phyloP scores from a whole-genome alignment of 2,888 invertebrate species.

The Lochmaea crataegi region DNA sequence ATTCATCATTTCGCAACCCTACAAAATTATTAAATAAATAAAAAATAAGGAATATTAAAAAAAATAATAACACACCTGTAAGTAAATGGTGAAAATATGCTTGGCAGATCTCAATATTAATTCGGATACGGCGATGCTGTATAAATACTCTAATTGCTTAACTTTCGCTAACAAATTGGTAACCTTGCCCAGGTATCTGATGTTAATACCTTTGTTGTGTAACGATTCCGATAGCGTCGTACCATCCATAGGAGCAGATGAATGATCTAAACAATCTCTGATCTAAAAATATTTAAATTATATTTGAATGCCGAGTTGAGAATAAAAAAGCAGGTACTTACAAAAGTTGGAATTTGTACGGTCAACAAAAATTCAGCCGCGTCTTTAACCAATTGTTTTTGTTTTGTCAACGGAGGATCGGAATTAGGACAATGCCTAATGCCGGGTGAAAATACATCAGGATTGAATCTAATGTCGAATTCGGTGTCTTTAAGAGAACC shows the following conservation, averaged over 20 bases:
- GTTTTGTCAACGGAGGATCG: conserved; percentile 78
- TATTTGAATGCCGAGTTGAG: too few species aligned
- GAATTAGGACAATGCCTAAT: conserved; percentile 84
- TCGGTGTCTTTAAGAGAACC: conserved; percentile 95
- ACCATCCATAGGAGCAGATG: conserved; percentile 96
- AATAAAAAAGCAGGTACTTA: conserved; percentile 66
- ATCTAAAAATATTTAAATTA: conserved; percentile 69
- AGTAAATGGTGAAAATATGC: conserved; percentile 91
- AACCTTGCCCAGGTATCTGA: conserved; percentile 95
- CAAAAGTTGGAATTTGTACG: conserved; percentile 94
- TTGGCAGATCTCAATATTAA: conserved; percentile 90
- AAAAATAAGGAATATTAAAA: conserved; percentile 17
- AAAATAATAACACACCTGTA: conserved; percentile 73
- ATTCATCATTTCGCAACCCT: conserved; percentile 90
- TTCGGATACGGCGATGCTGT: conserved; percentile 92
- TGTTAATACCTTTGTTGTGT: conserved; percentile 96
- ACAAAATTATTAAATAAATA: conserved; percentile 29
- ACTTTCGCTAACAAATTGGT: conserved; percentile 82
- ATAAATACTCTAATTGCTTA: conserved; percentile 84
- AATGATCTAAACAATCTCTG: conserved; percentile 90
- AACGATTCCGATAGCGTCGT: conserved; percentile 90
- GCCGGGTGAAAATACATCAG: conserved; percentile 96
- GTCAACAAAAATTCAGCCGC: conserved; percentile 95
- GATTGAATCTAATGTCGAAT: conserved; percentile 98
- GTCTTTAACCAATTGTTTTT: conserved; percentile 91